Base-by-base conservation (phyloP, 1,140 invertebrate genomes). In the Drosophila eugracilis region DNA sequence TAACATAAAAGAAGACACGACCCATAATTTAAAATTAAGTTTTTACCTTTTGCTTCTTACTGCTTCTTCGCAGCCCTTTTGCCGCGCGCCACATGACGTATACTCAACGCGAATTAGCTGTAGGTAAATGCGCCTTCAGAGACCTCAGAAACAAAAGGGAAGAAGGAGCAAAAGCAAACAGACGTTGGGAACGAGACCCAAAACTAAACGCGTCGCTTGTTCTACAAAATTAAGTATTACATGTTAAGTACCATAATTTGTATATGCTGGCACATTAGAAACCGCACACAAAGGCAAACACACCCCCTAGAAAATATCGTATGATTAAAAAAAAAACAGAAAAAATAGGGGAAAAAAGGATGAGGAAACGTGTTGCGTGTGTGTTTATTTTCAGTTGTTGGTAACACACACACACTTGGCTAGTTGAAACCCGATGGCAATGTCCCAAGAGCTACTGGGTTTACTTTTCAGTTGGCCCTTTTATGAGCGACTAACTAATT, bases 401-500 rank as follows among this genome's bases (percentile, higher is more conserved):
- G 10, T 32, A 30, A n/a, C n/a, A 10, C 12, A 37, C 14, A 14
- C 9, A 30, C 22, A 17, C 14, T 5, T 39, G 50, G 26, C 17
- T 21, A 49, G 55, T 34, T 24, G 53, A 59, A 30, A 22, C 12
- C 21, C 21, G n/a, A 28, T 26, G 26, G 34, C 34, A 19, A 12
- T 28, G 45, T 67, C 63, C 63, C 63, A 42, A 10, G 62, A 69
- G 65, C 17, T 17, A 12, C 50, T 24, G 44, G 30, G 50, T 42
- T 77, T 57, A 67, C 54, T 58, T 63, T 67, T 62, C 26, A 53
- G 55, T 59, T 75, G 47, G 54, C 44, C 62, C 54, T 78, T 78
- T 77, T 80, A 77, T 62, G 84, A 65, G 80, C 57, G 76, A 81
- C 63, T 88, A 83, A 63, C 83, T 88, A 88, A 88, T 88, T 88